Conservation (phyloP, 2,888 invertebrate genomes). For the Prostheceraeus crozeri region DNA sequence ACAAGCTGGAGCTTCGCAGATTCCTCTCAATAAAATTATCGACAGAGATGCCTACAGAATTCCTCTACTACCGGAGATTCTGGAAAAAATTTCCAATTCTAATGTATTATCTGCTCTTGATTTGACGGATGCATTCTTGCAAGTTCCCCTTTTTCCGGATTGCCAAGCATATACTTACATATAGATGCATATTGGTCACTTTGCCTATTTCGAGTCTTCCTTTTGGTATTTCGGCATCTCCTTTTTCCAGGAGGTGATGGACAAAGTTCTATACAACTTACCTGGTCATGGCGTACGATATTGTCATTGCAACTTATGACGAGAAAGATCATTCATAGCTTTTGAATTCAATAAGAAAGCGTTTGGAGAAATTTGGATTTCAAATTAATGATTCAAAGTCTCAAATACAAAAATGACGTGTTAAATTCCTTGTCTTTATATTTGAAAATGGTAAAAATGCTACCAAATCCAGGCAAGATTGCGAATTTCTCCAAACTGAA, state of each 20-base stretch:
- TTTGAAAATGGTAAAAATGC: constrained; percentile 19
- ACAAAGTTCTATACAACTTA: constrained; percentile 31
- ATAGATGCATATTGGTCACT: constrained; percentile 32
- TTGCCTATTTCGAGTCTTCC: constrained; percentile 32
- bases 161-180: constrained; percentile 30
- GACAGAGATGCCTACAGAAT: constrained; percentile 25
- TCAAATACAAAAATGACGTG: not conserved
- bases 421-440: constrained; percentile 32
- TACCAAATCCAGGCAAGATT: constrained; percentile 26
- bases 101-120: constrained; percentile 28
- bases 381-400: too few relatives aligned
- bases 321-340: too few relatives aligned
- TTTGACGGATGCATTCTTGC: constrained; percentile 23
- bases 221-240: constrained; percentile 35
- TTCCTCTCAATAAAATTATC: constrained; percentile 24
- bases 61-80: constrained; percentile 14
- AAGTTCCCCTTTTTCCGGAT: constrained; percentile 14
- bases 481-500: too few relatives aligned
- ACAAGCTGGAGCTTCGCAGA: constrained; percentile 17
- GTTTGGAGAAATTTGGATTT: too few relatives aligned
- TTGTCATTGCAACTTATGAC: too few relatives aligned
- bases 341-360: too few relatives aligned
- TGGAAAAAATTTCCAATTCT: constrained; percentile 13
- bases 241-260: constrained; percentile 33
- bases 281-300: too few relatives aligned